Evolutionary conservation across 2,888 invertebrate species (phyloP), one percentile per base, ranked within the genome.

Genomic region (Microplitis deprimator): DNA sequence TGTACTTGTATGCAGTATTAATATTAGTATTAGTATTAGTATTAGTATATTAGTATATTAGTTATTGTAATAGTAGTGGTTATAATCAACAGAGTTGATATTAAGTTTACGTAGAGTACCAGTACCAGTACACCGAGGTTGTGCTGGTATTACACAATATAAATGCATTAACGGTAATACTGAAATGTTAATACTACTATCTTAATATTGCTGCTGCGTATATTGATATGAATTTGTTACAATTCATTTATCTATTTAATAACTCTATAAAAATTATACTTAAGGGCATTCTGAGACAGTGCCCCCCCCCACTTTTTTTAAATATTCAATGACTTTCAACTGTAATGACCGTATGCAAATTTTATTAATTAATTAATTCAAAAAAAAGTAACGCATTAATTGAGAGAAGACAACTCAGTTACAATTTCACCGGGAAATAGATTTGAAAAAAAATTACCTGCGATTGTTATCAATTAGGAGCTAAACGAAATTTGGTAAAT

Each of bases 211-310:
- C 29, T 29, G 8, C 16, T n/a, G 16, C 17, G 10, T 41, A 68
- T 17, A 68, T 68, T 68, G 68, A 41, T 68, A 41, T 41, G 16
- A 68, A 68, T 68, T 68, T 16, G 50, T 41, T 10, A 41, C 68
- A 68, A 68, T 68, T 20, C 17, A 41, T 50, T 50, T 50, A 50
- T 50, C 50, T 10, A 50, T 1, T 50, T 1, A 50, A 50, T 50
- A 50, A 10, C 29, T 29, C 3, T 29, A 29, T 29, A 4, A 29
- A 29, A 29, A 29, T 29, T 29, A 29, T 29, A 3, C 29, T 29
- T 29, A 29, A 29, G 29, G 4, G 29, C 29, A 29, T 4, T 29
- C 29, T 29, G 29, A 29, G 29, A 29, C 29, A 29, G 4, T 29
- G 29, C 4, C 29, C 4, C 29, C 29, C 4, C 29, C 4, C 29